These are phyloP conservation scores for Heteromurus nitidus DNA, from an alignment of 2,888 invertebrate genomes.

Conservation along the genomic window DNA sequence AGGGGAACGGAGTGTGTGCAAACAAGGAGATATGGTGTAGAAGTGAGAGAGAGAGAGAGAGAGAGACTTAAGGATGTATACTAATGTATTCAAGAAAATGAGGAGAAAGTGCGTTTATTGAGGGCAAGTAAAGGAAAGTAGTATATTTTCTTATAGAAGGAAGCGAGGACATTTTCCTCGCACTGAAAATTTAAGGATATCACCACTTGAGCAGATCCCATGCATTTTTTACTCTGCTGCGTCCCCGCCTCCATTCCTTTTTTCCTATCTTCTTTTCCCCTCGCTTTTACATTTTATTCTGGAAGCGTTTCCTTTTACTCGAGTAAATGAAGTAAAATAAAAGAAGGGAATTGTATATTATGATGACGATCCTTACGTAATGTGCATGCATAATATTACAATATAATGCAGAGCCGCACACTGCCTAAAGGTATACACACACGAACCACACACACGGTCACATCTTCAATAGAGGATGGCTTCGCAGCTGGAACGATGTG, in stretches of 20 bases:
- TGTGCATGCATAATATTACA: constrained; percentile 44
- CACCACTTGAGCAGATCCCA: constrained; percentile 45
- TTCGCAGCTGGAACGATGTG: constrained; percentile 31
- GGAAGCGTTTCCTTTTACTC: constrained; percentile 4
- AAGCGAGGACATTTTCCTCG: neutral
- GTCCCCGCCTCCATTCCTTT: constrained; percentile 24
- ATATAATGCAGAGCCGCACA: no score
- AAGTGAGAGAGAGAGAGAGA: neutral
- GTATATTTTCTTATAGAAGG: constrained; percentile 28
- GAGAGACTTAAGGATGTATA: neutral
- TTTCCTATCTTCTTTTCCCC: neutral
- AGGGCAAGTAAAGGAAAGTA: constrained; percentile 17
- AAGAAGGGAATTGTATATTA: constrained; percentile 30
- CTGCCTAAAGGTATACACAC: no score
- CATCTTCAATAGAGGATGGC: no score
- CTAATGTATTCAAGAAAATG: constrained; percentile 38
- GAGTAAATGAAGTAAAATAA: constrained; percentile 53
- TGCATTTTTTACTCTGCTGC: constrained; percentile 24
- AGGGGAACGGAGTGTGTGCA: no score
- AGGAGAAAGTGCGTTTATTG: constrained; percentile 46
- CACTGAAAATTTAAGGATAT: no score
- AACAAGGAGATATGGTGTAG: no score
- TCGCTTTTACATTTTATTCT: neutral
- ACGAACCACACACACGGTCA: no score
- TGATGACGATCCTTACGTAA: constrained; percentile 32